Base-by-base conservation (phyloP, 2,113 vertebrate species). In the Serinus canaria region DNA sequence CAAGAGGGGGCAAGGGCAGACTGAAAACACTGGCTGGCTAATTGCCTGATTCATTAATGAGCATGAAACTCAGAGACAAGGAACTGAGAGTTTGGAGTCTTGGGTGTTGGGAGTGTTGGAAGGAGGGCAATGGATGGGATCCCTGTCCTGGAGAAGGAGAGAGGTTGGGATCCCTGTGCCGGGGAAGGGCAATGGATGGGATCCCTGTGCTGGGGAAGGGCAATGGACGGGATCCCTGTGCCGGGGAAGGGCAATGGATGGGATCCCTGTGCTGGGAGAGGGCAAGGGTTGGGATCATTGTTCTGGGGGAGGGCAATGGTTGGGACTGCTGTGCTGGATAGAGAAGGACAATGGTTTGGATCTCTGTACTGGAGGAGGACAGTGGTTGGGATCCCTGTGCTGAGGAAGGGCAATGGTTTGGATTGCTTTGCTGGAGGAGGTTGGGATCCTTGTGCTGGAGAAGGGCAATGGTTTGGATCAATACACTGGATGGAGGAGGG, bases 21-120 rank as follows among this genome's bases (percentile, higher is more conserved):
- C 11, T 15, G 6, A 67, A 88, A 74, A 5, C 47, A 11, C 5
- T 56, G 7, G 2, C 13, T 28, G 0, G 9, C 52, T 53, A 46
- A 37, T 24, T 70, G 17, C 35, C 24, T 1, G 0, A 2, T 49
- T 62, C 6, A 0, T 27, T 50, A 46, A 27, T 5, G 20, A 28
- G 12, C 37, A 6, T 18, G 24, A 46, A 39, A 27, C 17, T 62
- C 19, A n/a, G 27, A 58, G 16, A 11, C 2, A 2, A 11, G 18
- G 25, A 56, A 7, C 3, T 5, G 22, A 18, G 33, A 37, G 11
- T 58, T 33, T 53, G 70, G 52, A 11, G 25, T 43, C 31, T 19
- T 27, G 56, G 21, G 8, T 70, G 3, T 5, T 13, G 10, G n/a
- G 8, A 27, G 4, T 53, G 24, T 58, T 66, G 27, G 39, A 35